Percentiles rank a stretch among this genome's conserved stretches.
phyloP scores from a whole-genome alignment of 2,113 vertebrate species.

The Dryoscopus gambensis region DNA sequence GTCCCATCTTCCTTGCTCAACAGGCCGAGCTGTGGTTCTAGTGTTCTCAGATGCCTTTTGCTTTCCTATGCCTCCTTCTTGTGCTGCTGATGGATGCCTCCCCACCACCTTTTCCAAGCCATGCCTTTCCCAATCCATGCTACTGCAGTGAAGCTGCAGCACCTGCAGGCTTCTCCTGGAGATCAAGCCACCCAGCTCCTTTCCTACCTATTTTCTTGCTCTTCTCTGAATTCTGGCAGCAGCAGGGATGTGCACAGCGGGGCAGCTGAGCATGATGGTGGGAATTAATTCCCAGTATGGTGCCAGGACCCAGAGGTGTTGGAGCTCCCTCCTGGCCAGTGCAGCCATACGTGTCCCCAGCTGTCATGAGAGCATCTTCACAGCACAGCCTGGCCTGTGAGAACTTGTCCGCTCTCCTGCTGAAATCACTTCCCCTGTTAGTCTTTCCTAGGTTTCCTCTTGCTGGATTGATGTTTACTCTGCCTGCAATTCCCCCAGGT shows the following conservation, averaged over 20 bases:
- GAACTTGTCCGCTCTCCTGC: background rate
- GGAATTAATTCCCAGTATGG: background rate
- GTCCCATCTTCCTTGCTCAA: background rate
- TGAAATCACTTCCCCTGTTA: background rate
- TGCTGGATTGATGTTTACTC: background rate
- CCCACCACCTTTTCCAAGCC: background rate
- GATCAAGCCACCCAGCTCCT: rapidly evolving
- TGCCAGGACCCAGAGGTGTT: too few relatives aligned
- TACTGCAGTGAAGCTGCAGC: background rate
- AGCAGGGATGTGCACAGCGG: background rate
- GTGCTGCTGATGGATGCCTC: rapidly evolving
- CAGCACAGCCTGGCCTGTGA: background rate
- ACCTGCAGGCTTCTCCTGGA: background rate
- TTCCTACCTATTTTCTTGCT: background rate
- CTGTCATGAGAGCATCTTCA: too few relatives aligned
- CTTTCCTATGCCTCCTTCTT: background rate
- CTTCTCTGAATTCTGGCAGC: background rate
- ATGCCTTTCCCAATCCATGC: background rate
- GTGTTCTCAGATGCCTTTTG: background rate
- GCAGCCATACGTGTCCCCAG: rapidly evolving
- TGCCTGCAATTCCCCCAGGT: background rate
- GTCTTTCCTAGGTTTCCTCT: background rate
- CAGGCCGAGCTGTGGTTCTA: background rate
- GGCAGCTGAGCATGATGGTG: rapidly evolving
- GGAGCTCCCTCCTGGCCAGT: rapidly evolving